These are phyloP conservation scores for Notechis scutatus DNA, from an alignment of 2,113 vertebrate species.

Conservation along the genomic window DNA sequence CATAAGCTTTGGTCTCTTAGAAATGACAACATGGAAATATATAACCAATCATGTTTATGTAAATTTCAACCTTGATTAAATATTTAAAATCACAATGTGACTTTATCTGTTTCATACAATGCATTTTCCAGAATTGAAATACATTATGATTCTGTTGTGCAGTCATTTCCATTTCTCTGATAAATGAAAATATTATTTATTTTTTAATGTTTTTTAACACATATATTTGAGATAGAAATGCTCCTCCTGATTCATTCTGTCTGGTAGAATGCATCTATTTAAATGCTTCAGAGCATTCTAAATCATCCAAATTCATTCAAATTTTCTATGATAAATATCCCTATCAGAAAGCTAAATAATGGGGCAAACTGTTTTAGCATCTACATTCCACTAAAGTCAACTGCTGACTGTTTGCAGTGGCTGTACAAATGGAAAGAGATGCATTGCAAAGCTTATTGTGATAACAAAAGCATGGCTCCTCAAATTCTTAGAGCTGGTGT, in stretches of 20 bases:
- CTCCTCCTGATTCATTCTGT: background rate
- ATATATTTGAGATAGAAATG: background rate
- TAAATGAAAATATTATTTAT: background rate
- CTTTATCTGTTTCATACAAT: background rate
- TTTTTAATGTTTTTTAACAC: background rate
- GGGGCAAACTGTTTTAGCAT: background rate
- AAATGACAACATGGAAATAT: background rate
- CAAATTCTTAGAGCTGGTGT: background rate
- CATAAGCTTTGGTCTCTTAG: background rate
- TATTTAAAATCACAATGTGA: background rate
- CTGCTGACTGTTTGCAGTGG: background rate
- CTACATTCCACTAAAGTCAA: background rate
- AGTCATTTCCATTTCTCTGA: background rate
- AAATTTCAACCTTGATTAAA: background rate
- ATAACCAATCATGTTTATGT: background rate
- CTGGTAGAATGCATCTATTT: background rate
- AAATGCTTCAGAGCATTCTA: background rate
- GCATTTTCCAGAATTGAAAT: background rate
- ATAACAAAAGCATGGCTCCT: background rate
- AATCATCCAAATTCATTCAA: background rate
- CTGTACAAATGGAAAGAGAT: background rate
- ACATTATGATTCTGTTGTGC: background rate
- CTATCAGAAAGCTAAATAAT: background rate
- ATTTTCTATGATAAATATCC: background rate
- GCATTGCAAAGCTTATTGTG: background rate